A percentile compares a stretch with the other conserved stretches of the same genome.
These are phyloP conservation scores for Prorops nasuta DNA, from an alignment of 1,140 invertebrate species.

Conservation along the genomic window DNA sequence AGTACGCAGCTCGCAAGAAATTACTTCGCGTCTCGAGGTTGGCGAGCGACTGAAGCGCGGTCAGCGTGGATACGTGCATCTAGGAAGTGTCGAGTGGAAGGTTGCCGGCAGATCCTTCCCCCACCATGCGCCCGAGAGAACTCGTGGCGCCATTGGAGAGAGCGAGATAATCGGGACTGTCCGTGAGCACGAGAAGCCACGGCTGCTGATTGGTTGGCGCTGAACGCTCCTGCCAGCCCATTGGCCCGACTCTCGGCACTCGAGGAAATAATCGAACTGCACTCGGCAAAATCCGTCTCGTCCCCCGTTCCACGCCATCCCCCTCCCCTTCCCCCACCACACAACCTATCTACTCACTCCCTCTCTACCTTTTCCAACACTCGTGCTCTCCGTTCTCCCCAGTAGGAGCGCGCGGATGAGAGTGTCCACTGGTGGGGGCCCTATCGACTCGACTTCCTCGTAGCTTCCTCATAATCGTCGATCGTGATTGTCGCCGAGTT, in stretches of 20 bases:
- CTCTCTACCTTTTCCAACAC: not conserved
- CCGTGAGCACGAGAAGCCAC: not conserved
- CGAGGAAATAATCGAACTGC: no score
- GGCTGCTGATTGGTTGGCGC: conserved; percentile 13
- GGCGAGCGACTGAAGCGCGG: conserved; percentile 42
- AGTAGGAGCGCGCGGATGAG: not conserved
- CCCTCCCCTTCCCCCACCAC: not conserved
- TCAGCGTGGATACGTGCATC: no score
- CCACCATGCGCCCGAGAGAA: conserved; percentile 13
- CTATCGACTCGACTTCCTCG: conserved; percentile 36
- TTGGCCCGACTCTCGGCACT: no score
- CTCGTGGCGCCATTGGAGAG: not conserved
- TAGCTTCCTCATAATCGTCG: conserved; percentile 39
- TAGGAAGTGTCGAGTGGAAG: conserved; percentile 38
- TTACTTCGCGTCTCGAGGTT: conserved; percentile 31
- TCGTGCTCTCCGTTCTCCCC: not conserved
- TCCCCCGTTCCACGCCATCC: no score
- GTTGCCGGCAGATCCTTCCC: conserved; percentile 24
- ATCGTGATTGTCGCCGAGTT: conserved; percentile 25
- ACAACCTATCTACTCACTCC: not conserved
- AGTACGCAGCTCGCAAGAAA: no score
- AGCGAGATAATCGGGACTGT: not conserved
- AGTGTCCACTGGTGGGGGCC: conserved; percentile 7
- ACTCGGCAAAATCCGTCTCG: no score
- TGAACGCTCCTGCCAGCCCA: conserved; percentile 7